Evolutionary conservation across 1,140 invertebrate genomes (phyloP).

Genomic region (Cyclargus thomasi): DNA sequence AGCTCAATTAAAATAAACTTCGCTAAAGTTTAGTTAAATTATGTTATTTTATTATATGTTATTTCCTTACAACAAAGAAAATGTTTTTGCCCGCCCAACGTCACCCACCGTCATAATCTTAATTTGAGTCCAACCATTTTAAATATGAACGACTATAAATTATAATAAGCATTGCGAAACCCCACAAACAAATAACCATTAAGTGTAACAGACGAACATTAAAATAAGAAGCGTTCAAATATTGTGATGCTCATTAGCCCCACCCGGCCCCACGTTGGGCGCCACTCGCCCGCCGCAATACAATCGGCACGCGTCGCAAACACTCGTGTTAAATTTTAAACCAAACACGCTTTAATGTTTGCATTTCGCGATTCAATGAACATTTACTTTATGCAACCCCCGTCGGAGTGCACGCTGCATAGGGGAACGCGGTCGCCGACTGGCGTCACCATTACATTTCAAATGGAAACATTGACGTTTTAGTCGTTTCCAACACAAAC

Average conservation of each 20-base stretch:
- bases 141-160: neutral
- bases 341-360: constrained; percentile 14
- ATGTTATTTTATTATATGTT: no score
- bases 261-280: constrained; percentile 42
- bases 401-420: neutral
- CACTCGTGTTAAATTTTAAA: constrained; percentile 11
- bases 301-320: constrained; percentile 29
- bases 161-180: neutral
- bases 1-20: neutral
- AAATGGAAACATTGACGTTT: constrained; percentile 1
- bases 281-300: constrained; percentile 32
- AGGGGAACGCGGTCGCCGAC: neutral
- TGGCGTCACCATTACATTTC: neutral
- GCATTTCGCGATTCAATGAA: constrained; percentile 19
- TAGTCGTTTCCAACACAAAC: neutral
- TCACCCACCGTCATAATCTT: no score
- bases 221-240: neutral
- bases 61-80: no score
- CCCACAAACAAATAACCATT: neutral
- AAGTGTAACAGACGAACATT: neutral
- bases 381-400: constrained; percentile 3
- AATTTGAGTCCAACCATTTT: neutral
- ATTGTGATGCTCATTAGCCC: neutral
- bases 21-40: no score
- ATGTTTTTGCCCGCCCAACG: no score